Evolutionary conservation across 2,113 vertebrate species (phyloP).

Genomic region (Heliornis fulica): DNA sequence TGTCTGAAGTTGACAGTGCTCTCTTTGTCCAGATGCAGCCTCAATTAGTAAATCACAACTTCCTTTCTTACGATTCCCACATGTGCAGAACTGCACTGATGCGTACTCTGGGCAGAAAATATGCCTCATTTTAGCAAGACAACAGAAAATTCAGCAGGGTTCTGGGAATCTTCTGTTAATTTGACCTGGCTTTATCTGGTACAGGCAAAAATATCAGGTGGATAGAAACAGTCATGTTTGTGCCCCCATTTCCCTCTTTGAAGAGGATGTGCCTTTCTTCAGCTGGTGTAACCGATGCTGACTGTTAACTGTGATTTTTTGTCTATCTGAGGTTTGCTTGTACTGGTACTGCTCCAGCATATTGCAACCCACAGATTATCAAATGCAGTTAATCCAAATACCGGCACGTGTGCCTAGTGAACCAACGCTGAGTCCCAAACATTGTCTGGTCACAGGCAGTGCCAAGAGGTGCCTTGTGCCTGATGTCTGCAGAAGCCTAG

Average conservation of each 20-base stretch:
- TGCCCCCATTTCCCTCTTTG: neutral
- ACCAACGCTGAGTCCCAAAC: neutral
- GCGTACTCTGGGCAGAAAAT: neutral
- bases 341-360: neutral
- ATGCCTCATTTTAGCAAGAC: neutral
- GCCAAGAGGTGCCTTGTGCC: neutral
- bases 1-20: conserved; percentile 41
- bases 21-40: conserved; percentile 36
- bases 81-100: neutral
- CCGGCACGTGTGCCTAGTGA: neutral
- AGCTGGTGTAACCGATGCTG: neutral
- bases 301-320: neutral
- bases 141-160: neutral
- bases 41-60: conserved; percentile 26
- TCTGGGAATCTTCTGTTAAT: conserved; percentile 11
- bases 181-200: neutral
- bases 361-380: neutral
- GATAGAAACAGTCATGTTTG: neutral
- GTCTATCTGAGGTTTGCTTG: neutral
- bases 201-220: neutral
- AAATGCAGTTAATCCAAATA: neutral
- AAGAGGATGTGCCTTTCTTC: conserved; percentile 30
- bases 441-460: neutral
- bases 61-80: conserved; percentile 17
- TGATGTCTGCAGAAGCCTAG: neutral